These are phyloP conservation scores for Cottoperca gobio DNA, from an alignment of 2,797 vertebrate species.

Conservation along the genomic window DNA sequence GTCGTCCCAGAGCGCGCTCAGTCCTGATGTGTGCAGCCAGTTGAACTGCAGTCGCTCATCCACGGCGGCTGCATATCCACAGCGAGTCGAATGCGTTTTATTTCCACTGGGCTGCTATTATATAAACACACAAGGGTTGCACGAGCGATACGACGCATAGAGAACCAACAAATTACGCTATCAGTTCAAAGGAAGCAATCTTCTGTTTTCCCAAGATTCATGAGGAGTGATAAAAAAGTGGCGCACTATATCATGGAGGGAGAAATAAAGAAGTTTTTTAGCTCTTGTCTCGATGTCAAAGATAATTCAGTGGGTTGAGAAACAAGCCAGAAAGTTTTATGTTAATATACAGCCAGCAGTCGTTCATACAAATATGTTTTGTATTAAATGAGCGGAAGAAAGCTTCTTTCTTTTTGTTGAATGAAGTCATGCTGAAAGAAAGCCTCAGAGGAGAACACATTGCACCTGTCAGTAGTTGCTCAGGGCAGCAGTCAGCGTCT, in stretches of 20 bases:
- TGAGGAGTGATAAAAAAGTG: conserved; percentile 13
- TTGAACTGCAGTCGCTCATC: conserved; percentile 54
- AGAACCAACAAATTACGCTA: conserved; percentile 33
- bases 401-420: conserved; percentile 13
- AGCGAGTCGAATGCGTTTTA: conserved; percentile 31
- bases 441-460: conserved; percentile 59
- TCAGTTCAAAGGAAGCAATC: conserved; percentile 10
- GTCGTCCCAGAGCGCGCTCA: conserved; percentile 40
- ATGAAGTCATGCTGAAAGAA: conserved; percentile 72
- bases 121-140: conserved; percentile 27
- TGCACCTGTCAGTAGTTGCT: conserved; percentile 76
- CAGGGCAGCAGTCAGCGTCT: conserved; percentile 67
- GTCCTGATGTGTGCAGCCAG: conserved; percentile 73
- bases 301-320: conserved; percentile 4
- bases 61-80: conserved; percentile 47
- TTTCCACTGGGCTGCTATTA: conserved; percentile 30
- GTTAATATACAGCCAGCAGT: neutral
- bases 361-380: conserved; percentile 20
- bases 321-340: conserved; percentile 24
- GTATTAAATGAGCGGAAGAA: conserved; percentile 30
- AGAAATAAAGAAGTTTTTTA: neutral
- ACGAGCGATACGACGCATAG: neutral
- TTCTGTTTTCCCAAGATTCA: conserved; percentile 2
- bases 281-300: neutral
- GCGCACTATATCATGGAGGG: neutral